phyloP scores from a whole-genome alignment of 2,797 vertebrate species.

The Mico argentatus region DNA sequence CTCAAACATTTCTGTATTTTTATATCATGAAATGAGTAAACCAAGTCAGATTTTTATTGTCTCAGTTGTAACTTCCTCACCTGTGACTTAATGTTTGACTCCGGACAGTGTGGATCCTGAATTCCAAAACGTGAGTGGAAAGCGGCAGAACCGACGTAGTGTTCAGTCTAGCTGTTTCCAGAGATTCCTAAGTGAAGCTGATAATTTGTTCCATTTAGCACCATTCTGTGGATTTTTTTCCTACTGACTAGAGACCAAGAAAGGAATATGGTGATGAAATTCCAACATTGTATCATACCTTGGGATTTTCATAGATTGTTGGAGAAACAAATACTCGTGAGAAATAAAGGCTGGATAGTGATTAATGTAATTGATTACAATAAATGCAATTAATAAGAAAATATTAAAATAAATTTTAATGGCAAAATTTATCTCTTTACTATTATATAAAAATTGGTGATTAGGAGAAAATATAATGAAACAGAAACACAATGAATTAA shows the following conservation, averaged over 20 bases:
- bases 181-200: not conserved
- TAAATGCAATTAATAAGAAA: not conserved
- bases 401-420: not conserved
- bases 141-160: not conserved
- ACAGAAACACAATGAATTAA: not conserved
- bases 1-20: not conserved
- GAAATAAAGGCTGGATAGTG: not conserved
- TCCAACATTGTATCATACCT: not conserved
- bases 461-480: constrained; percentile 11
- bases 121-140: not conserved
- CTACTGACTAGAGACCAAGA: not conserved
- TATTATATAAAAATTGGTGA: not conserved
- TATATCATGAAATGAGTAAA: not conserved
- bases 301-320: not conserved
- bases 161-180: not conserved
- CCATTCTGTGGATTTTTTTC: not conserved
- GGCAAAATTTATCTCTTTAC: not conserved
- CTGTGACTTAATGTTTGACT: not conserved
- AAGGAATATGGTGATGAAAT: not conserved
- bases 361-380: not conserved
- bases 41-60: not conserved
- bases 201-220: not conserved
- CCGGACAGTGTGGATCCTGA: not conserved
- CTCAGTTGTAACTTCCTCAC: not conserved
- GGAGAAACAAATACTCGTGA: not conserved